These are phyloP conservation scores for Gadopsis bispinosus DNA, from an alignment of 2,797 vertebrate species.

Conservation along the genomic window DNA sequence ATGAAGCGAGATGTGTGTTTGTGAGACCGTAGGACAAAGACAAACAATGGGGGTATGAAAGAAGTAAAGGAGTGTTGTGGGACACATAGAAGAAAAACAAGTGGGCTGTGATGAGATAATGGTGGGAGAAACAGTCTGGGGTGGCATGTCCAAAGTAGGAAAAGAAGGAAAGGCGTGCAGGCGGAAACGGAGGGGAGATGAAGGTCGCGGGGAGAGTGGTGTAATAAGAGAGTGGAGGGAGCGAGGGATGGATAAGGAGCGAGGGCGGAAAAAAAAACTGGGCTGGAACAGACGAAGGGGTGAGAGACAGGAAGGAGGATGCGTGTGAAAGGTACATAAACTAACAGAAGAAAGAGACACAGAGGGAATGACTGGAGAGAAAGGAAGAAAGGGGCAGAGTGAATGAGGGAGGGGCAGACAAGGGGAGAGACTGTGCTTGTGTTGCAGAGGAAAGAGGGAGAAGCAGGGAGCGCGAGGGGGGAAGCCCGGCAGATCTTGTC, in stretches of 20 bases:
- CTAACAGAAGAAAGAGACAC: conserved; percentile 14
- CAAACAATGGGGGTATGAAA: not conserved
- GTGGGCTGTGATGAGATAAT: conserved; percentile 15
- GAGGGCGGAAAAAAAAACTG: not conserved
- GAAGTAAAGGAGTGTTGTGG: not conserved
- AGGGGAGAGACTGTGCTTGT: conserved; percentile 10
- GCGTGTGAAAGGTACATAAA: conserved; percentile 20
- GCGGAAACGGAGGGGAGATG: conserved; percentile 12
- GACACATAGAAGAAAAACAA: not conserved
- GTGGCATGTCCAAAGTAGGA: conserved; percentile 8
- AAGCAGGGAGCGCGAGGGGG: conserved; percentile 34
- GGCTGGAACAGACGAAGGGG: not conserved
- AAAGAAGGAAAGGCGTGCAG: conserved; percentile 22
- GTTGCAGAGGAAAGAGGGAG: conserved; percentile 30
- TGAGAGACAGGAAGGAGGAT: conserved; percentile 11
- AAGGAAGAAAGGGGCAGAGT: conserved; percentile 24
- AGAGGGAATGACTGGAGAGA: conserved; percentile 38
- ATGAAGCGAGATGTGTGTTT: conserved; percentile 2
- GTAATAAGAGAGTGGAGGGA: conserved; percentile 46
- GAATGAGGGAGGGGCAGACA: conserved; percentile 33
- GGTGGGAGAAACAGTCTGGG: not conserved
- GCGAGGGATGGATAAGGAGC: conserved; percentile 28
- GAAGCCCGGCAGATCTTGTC: conserved; percentile 75
- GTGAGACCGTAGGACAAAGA: not conserved
- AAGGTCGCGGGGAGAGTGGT: conserved; percentile 54